Conservation (phyloP, 2,888 invertebrate genomes). For the Leucoma salicis region DNA sequence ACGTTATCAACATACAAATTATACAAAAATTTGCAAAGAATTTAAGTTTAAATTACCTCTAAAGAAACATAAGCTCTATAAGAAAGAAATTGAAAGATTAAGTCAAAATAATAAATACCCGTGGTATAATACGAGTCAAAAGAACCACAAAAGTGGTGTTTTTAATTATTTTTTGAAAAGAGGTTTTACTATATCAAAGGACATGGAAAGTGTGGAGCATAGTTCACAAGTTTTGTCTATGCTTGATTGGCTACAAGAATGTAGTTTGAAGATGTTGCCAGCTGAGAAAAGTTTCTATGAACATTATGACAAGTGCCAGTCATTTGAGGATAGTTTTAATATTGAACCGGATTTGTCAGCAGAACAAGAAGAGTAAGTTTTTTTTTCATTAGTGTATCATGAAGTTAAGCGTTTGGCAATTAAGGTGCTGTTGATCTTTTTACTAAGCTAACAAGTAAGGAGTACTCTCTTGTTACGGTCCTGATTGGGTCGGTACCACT, state of each 20-base stretch:
- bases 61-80: slow-evolving; percentile 42
- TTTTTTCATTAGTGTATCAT: no score
- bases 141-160: slow-evolving; percentile 49
- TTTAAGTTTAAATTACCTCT: slow-evolving; percentile 54
- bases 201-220: slow-evolving; percentile 47
- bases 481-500: no score
- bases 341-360: slow-evolving; percentile 37
- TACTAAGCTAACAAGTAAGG: no score
- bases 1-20: slow-evolving; percentile 66
- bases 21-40: slow-evolving; percentile 59
- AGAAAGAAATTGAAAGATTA: slow-evolving; percentile 54
- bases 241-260: slow-evolving; percentile 56
- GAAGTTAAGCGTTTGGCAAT: no score
- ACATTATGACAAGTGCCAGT: slow-evolving; percentile 59
- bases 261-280: slow-evolving; percentile 52
- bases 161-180: slow-evolving; percentile 62
- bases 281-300: slow-evolving; percentile 65
- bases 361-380: slow-evolving; percentile 49
- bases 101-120: slow-evolving; percentile 70
- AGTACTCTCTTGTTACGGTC: no score
- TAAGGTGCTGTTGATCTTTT: no score
- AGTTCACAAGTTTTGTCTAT: slow-evolving; percentile 46
- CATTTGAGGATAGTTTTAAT: slow-evolving; percentile 48
- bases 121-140: slow-evolving; percentile 65
- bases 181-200: slow-evolving; percentile 53